These are phyloP conservation scores for Seira ritae DNA, from an alignment of 2,888 invertebrate species.

Conservation along the genomic window DNA sequence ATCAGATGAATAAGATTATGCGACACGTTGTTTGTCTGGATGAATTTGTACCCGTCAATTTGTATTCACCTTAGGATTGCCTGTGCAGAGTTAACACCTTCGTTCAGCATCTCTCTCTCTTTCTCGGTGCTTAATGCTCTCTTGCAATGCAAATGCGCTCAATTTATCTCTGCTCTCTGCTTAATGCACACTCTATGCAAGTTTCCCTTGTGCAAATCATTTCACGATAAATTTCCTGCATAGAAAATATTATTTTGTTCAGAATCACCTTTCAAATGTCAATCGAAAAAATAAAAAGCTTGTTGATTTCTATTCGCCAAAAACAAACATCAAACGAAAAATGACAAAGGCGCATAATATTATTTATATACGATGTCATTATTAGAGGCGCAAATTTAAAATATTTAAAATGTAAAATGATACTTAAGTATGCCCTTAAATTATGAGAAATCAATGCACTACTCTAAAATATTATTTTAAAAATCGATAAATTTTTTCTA, in stretches of 20 bases:
- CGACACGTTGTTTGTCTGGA: not conserved
- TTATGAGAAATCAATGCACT: no score
- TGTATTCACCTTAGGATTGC: no score
- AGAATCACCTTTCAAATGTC: not conserved
- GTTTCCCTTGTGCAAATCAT: conserved; percentile 4
- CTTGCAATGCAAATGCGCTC: not conserved
- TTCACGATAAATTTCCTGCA: not conserved
- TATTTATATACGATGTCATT: no score
- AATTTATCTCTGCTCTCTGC: not conserved
- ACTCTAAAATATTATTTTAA: no score
- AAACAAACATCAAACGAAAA: no score
- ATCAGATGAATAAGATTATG: not conserved
- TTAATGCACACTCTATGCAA: not conserved
- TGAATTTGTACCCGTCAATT: conserved; percentile 3
- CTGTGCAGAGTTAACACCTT: not conserved
- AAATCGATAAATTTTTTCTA: not conserved
- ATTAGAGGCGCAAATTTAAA: no score
- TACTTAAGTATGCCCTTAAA: no score
- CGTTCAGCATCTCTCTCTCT: not conserved
- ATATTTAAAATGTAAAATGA: no score
- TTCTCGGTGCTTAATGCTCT: not conserved
- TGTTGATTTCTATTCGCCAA: no score
- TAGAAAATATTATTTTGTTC: conserved; percentile 2
- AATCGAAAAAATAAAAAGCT: no score
- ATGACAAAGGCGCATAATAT: no score